Evolutionary conservation across 2,888 invertebrate species (phyloP).

Genomic region (Geotrupes spiniger): DNA sequence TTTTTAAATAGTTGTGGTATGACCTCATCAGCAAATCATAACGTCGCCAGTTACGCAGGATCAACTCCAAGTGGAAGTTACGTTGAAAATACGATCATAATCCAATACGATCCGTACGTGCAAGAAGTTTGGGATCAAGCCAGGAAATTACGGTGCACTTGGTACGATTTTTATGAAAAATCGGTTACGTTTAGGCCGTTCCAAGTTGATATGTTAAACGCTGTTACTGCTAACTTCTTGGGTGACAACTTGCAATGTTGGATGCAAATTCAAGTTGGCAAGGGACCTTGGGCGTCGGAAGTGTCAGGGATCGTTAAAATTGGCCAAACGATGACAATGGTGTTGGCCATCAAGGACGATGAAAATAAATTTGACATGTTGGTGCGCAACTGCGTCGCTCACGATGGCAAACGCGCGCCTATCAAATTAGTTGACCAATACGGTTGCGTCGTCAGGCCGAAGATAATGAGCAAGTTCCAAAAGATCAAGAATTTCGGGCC

Average conservation of each 20-base stretch:
- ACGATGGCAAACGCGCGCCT: constrained; percentile 90
- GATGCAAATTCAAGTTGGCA: constrained; percentile 97
- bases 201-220: constrained; percentile 94
- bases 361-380: constrained; percentile 96
- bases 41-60: constrained; percentile 76
- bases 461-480: constrained; percentile 94
- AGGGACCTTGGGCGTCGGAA: constrained; percentile 96
- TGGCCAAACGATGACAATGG: constrained; percentile 97
- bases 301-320: constrained; percentile 94
- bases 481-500: constrained; percentile 95
- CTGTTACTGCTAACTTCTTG: constrained; percentile 92
- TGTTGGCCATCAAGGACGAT: constrained; percentile 90
- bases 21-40: constrained; percentile 89
- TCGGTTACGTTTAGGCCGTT: constrained; percentile 92
- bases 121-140: constrained; percentile 97
- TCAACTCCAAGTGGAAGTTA: constrained; percentile 90
- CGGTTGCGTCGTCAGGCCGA: constrained; percentile 89
- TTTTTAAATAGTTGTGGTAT: constrained; percentile 91
- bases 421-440: constrained; percentile 92
- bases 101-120: constrained; percentile 92
- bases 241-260: constrained; percentile 94
- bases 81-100: constrained; percentile 92
- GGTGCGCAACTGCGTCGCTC: constrained; percentile 90
- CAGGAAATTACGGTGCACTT: constrained; percentile 86
- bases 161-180: constrained; percentile 96